phyloP scores from a whole-genome alignment of 1,140 invertebrate genomes.

The Anagrus nilaparvatae region DNA sequence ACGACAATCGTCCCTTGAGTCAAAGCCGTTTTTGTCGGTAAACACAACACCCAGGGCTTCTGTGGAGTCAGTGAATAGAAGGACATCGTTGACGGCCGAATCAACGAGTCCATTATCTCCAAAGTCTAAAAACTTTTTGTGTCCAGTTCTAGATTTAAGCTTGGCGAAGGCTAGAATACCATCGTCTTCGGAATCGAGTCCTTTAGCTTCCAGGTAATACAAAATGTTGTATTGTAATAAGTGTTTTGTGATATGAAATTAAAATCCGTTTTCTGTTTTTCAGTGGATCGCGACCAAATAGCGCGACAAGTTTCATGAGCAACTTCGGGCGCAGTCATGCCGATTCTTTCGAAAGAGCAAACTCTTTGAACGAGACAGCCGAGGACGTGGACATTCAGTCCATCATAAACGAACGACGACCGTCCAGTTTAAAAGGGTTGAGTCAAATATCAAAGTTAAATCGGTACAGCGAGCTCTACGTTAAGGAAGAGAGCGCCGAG shows the following conservation, averaged over 20 bases:
- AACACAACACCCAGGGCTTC: conserved; percentile 6
- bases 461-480: conserved; percentile 22
- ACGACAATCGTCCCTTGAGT: conserved; percentile 14
- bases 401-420: conserved; percentile 37
- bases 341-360: conserved; percentile 15
- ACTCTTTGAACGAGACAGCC: too few relatives aligned
- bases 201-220: conserved; percentile 1
- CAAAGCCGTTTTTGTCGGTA: conserved; percentile 25
- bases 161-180: conserved; percentile 27
- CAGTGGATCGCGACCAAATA: too few relatives aligned
- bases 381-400: conserved; percentile 37
- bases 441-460: conserved; percentile 7
- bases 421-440: conserved; percentile 28
- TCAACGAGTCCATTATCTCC: neutral
- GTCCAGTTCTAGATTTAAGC: conserved; percentile 21
- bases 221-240: too few relatives aligned
- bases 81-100: conserved; percentile 6
- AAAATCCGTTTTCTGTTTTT: too few relatives aligned
- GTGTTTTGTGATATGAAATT: too few relatives aligned
- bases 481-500: conserved; percentile 20
- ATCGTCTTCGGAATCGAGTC: conserved; percentile 7
- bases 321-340: conserved; percentile 13
- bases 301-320: conserved; percentile 15
- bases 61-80: conserved; percentile 7
- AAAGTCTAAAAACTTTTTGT: conserved; percentile 13